These are phyloP conservation scores for Virgularia gustaviana DNA, from an alignment of 92 coral and sea anemone genomes.

Conservation along the genomic window DNA sequence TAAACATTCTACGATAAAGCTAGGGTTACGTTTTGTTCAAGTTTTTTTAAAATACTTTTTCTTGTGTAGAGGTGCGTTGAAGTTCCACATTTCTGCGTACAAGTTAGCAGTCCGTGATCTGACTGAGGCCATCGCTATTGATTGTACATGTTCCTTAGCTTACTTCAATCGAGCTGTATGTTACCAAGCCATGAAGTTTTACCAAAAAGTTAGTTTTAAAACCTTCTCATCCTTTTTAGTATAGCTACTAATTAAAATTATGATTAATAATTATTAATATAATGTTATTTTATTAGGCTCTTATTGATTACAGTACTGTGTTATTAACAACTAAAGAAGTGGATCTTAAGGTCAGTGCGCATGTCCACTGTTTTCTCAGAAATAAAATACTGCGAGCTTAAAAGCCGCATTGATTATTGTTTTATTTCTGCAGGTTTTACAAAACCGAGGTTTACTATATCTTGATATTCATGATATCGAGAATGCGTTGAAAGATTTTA, in stretches of 20 bases:
- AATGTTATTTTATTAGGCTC: conserved; percentile 55
- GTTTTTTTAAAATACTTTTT: not conserved
- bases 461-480: conserved; percentile 80
- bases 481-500: conserved; percentile 85
- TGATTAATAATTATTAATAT: not conserved
- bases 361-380: not conserved
- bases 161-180: conserved; percentile 99
- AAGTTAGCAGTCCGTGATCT: conserved; percentile 95
- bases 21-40: no score
- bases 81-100: conserved; percentile 89
- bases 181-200: conserved; percentile 92
- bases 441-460: conserved; percentile 89
- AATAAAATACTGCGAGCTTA: no score
- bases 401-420: no score
- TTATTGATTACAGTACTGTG: conserved; percentile 96
- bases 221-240: not conserved
- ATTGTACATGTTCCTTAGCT: conserved; percentile 89
- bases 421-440: conserved; percentile 70
- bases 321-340: conserved; percentile 67
- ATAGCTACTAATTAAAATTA: not conserved
- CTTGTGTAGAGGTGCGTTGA: conserved; percentile 78
- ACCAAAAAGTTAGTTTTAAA: conserved; percentile 71
- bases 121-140: conserved; percentile 97
- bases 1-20: no score
- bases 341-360: conserved; percentile 67